Conservation (phyloP, 2,113 vertebrate genomes). For the Ptilonorhynchus violaceus region DNA sequence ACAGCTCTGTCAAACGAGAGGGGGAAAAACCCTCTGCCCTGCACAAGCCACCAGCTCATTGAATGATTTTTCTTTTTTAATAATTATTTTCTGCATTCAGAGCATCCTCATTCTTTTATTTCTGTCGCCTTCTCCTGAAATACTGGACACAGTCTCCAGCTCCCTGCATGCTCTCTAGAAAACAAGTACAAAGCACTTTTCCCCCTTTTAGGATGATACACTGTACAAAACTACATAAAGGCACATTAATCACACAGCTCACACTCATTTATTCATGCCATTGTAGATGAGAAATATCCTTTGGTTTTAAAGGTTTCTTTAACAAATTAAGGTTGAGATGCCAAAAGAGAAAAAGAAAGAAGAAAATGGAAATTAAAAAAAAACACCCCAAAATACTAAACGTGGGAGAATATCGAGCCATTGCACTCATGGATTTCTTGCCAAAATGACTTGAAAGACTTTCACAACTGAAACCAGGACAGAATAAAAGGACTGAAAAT, state of each 20-base stretch:
- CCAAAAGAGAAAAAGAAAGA: not conserved
- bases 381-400: slow-evolving; percentile 1
- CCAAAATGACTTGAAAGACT: slow-evolving; percentile 23
- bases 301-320: not conserved
- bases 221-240: not conserved
- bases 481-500: not conserved
- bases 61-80: not conserved
- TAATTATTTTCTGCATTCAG: not conserved
- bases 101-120: not conserved
- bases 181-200: not conserved
- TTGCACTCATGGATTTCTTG: not conserved
- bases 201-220: not conserved
- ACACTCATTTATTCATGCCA: not conserved
- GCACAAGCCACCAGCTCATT: not conserved
- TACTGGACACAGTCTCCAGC: not conserved
- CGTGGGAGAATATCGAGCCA: not conserved
- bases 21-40: not conserved
- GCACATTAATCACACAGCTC: slow-evolving; percentile 29
- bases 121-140: not conserved
- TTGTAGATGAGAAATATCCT: not conserved
- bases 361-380: not conserved
- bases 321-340: not conserved
- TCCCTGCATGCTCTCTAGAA: not conserved
- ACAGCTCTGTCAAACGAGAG: not conserved
- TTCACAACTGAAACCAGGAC: not conserved